A percentile compares a stretch with the other conserved stretches of the same genome.
phyloP scores from a whole-genome alignment of 2,113 vertebrate genomes.

The Anhinga anhinga region DNA sequence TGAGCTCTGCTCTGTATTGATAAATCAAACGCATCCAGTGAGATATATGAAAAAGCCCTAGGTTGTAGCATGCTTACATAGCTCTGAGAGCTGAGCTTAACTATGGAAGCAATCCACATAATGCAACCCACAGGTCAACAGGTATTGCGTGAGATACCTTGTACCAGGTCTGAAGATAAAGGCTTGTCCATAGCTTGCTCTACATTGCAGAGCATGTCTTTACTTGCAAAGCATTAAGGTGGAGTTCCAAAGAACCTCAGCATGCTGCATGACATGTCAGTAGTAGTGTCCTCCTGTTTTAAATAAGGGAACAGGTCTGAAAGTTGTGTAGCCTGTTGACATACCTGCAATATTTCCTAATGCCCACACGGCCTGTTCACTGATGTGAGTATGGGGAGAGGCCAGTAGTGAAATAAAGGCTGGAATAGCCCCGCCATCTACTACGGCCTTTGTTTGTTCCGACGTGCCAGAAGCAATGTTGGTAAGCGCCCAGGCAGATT shows the following conservation, averaged over 20 bases:
- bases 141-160: background rate
- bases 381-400: constrained; percentile 87
- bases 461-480: constrained; percentile 93
- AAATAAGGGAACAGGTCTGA: background rate
- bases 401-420: constrained; percentile 85
- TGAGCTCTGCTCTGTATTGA: background rate
- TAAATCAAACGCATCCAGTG: background rate
- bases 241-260: background rate
- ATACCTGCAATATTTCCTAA: constrained; percentile 93
- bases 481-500: constrained; percentile 92
- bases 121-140: background rate
- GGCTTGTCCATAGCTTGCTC: background rate
- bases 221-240: background rate
- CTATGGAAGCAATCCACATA: background rate
- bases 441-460: constrained; percentile 87
- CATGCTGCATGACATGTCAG: background rate
- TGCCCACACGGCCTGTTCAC: constrained; percentile 93
- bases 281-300: background rate
- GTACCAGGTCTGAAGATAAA: background rate
- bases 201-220: background rate
- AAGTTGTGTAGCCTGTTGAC: background rate
- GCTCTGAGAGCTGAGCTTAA: background rate
- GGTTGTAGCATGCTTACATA: background rate
- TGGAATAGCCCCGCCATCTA: constrained; percentile 87
- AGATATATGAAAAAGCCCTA: background rate